Conservation (phyloP, 1,140 invertebrate species). For the Leptinotarsa undecemlineata region DNA sequence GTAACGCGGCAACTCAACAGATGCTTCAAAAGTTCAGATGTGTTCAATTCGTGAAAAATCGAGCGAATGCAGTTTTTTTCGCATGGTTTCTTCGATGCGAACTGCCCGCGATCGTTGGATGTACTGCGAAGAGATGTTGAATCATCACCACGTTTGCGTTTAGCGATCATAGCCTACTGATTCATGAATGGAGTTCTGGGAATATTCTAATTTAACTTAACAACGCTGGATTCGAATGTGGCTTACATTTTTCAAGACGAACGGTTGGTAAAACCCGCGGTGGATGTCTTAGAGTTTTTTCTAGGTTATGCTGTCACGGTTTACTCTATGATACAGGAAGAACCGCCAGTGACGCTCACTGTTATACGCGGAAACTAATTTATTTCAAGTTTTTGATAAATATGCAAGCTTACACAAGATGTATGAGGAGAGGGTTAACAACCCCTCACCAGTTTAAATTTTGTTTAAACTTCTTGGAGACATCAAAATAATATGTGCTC, state of each 20-base stretch:
- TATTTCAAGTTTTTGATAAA: too few species aligned
- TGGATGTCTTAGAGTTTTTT: background rate
- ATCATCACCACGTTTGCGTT: conserved; percentile 35
- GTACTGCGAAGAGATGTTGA: conserved; percentile 28
- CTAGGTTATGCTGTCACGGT: background rate
- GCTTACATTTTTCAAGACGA: conserved; percentile 24
- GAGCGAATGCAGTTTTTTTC: conserved; percentile 17
- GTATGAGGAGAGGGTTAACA: too few species aligned
- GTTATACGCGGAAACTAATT: too few species aligned
- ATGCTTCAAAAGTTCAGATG: conserved; percentile 38
- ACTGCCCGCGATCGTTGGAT: conserved; percentile 4
- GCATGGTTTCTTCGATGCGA: conserved; percentile 2
- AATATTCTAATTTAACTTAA: conserved; percentile 30
- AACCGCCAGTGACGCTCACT: too few species aligned
- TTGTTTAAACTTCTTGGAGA: too few species aligned
- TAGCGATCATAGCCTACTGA: conserved; percentile 34
- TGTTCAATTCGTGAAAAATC: conserved; percentile 33
- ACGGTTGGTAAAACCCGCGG: conserved; percentile 32
- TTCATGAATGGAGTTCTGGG: conserved; percentile 36
- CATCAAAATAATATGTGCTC: too few species aligned
- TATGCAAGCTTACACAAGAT: too few species aligned
- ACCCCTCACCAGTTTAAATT: too few species aligned
- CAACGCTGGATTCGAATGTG: conserved; percentile 27
- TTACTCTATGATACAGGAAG: too few species aligned
- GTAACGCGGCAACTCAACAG: conserved; percentile 24